phyloP scores from a whole-genome alignment of 2,113 vertebrate genomes.

The Coptodon bakossiorum region DNA sequence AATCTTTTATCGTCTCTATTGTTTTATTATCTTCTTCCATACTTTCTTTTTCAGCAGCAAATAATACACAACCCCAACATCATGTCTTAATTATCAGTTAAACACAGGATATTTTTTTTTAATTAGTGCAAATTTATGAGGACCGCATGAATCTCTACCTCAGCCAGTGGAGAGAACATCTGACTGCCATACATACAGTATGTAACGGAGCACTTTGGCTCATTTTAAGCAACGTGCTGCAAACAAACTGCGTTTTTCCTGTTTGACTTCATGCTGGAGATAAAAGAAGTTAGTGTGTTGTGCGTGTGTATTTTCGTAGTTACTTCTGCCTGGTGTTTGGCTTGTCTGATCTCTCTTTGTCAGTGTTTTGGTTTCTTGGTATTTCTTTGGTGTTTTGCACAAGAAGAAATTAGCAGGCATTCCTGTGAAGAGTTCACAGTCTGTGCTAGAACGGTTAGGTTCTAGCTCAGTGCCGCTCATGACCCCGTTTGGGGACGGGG shows the following conservation, averaged over 20 bases:
- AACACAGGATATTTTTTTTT: not conserved
- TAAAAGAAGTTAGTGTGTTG: not conserved
- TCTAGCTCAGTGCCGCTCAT: not conserved
- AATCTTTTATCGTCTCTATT: not conserved
- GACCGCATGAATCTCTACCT: not conserved
- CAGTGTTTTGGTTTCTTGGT: not conserved
- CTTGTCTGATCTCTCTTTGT: not conserved
- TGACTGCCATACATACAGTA: not conserved
- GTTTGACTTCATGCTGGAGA: not conserved
- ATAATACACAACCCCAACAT: not conserved
- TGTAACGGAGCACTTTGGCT: not conserved
- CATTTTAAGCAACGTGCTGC: not conserved
- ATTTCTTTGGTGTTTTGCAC: not conserved
- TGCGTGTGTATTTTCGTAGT: not conserved
- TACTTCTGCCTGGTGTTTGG: not conserved
- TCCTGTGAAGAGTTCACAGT: conserved; percentile 9
- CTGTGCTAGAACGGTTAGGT: not conserved
- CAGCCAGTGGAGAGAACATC: not conserved
- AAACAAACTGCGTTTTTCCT: not conserved
- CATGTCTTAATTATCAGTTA: not conserved
- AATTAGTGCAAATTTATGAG: not conserved
- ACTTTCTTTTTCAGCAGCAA: not conserved
- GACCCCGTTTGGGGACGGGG: not conserved
- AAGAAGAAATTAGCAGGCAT: not conserved
- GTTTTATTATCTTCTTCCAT: not conserved